Conservation (phyloP, 2,797 vertebrate genomes). For the Pseudomugil tenellus region DNA sequence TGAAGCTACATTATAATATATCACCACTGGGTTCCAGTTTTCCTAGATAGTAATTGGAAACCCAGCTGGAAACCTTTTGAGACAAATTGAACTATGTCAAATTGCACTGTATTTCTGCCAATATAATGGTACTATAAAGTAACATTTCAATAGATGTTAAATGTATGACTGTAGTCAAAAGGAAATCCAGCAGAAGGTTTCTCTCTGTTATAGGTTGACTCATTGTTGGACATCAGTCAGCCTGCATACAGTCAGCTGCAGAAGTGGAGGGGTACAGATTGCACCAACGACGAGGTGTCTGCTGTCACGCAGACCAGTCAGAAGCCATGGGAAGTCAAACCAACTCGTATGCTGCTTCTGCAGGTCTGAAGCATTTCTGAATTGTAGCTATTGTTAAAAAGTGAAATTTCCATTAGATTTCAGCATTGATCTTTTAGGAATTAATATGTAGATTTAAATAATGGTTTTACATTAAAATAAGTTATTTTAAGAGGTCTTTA, state of each 20-base stretch:
- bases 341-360: conserved; percentile 91
- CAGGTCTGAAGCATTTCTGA: conserved; percentile 78
- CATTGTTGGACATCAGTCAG: conserved; percentile 91
- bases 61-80: conserved; percentile 28
- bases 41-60: conserved; percentile 20
- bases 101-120: not conserved
- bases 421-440: conserved; percentile 4
- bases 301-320: conserved; percentile 85
- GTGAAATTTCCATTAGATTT: not conserved
- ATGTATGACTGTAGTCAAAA: not conserved
- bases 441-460: not conserved
- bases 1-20: conserved; percentile 13
- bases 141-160: not conserved
- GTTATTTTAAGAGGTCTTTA: not conserved
- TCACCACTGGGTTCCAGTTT: conserved; percentile 19
- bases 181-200: conserved; percentile 2
- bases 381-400: not conserved
- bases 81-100: conserved; percentile 3
- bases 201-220: conserved; percentile 82
- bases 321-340: conserved; percentile 90
- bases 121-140: not conserved
- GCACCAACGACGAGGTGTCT: conserved; percentile 89
- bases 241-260: conserved; percentile 93
- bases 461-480: not conserved
- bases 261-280: conserved; percentile 86